A percentile compares a stretch with the other conserved stretches of the same genome.
Evolutionary conservation across 1,140 invertebrate species (phyloP).

Genomic region (Drosophila dunni): DNA sequence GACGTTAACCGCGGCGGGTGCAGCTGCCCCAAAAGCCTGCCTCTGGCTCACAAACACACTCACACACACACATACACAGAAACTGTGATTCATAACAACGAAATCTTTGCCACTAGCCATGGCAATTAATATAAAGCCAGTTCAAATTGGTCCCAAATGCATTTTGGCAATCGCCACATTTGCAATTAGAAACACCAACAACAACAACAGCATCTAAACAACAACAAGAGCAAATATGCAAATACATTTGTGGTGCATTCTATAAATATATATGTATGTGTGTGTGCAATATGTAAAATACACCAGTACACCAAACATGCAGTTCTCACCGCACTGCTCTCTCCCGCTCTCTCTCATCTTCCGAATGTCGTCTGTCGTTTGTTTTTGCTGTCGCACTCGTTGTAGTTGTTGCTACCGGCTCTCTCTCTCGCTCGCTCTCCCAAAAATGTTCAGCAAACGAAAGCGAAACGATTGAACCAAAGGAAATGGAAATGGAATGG

Average conservation of each 20-base stretch:
- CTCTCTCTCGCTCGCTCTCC: neutral
- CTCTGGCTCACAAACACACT: conserved; percentile 10
- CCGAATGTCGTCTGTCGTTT: conserved; percentile 54
- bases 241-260: conserved; percentile 50
- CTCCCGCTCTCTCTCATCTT: conserved; percentile 2
- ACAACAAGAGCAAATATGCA: conserved; percentile 10
- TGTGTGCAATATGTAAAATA: conserved; percentile 63
- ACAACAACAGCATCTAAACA: neutral
- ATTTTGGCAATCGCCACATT: conserved; percentile 42
- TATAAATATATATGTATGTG: conserved; percentile 71
- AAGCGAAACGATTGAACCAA: conserved; percentile 32
- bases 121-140: conserved; percentile 26
- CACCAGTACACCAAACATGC: conserved; percentile 25
- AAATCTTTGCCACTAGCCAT: conserved; percentile 22
- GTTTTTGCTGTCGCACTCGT: neutral
- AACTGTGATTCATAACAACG: conserved; percentile 33
- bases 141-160: conserved; percentile 27
- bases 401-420: neutral
- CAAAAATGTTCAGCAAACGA: conserved; percentile 25
- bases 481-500: conserved; percentile 17
- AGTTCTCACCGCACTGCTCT: neutral
- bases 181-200: conserved; percentile 40
- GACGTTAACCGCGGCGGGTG: conserved; percentile 21
- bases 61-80: neutral
- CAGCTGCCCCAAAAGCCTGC: conserved; percentile 34